A percentile compares a stretch with the other conserved stretches of the same genome.
phyloP scores from a whole-genome alignment of 2,888 invertebrate species.

The Phyto melanocephala region DNA sequence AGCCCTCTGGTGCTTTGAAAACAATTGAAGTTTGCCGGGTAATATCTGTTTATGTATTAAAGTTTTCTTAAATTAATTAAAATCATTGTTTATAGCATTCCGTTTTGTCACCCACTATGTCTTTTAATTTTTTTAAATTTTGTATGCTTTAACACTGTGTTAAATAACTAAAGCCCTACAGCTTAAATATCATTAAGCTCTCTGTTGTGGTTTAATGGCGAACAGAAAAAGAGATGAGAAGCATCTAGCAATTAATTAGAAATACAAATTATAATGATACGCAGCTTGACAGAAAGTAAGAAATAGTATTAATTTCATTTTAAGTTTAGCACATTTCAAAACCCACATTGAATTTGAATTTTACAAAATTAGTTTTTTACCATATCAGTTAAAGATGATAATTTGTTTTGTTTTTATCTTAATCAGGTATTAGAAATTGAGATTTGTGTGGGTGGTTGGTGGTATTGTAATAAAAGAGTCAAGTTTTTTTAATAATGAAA shows the following conservation, averaged over 20 bases:
- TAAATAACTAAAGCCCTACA: background rate
- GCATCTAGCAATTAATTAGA: background rate
- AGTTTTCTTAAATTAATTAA: too few species aligned
- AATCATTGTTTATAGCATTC: too few species aligned
- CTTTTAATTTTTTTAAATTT: background rate
- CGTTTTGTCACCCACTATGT: background rate
- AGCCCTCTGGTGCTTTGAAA: too few species aligned
- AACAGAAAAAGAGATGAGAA: background rate
- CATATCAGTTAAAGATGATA: constrained; percentile 16
- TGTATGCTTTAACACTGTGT: background rate
- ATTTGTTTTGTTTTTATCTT: background rate
- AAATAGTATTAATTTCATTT: background rate
- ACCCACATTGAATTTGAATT: constrained; percentile 26
- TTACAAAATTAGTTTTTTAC: constrained; percentile 13
- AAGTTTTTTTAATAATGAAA: background rate
- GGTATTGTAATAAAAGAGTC: background rate
- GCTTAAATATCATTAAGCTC: constrained; percentile 14
- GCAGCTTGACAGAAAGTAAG: background rate
- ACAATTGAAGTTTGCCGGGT: too few species aligned
- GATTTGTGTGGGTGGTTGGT: background rate
- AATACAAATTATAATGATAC: background rate
- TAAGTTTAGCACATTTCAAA: background rate
- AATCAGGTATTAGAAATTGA: background rate
- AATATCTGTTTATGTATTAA: too few species aligned
- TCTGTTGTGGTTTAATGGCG: background rate